phyloP scores from a whole-genome alignment of 2,113 vertebrate genomes.

The Raja brachyura region DNA sequence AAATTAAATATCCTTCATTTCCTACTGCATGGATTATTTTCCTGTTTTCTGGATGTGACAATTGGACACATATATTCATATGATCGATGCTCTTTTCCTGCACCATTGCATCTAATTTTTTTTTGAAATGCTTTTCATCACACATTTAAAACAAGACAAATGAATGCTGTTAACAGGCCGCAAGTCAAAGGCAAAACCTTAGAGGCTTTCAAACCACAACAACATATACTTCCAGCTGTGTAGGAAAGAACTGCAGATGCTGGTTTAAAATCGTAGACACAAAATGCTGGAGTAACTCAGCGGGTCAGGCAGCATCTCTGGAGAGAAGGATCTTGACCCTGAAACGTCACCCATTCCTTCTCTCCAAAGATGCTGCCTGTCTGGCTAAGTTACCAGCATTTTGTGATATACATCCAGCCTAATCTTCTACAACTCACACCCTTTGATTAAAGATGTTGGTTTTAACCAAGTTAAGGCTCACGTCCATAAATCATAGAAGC shows the following conservation, averaged over 20 bases:
- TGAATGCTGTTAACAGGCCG: neutral
- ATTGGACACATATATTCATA: neutral
- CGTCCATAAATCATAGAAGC: neutral
- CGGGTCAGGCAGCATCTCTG: too few species aligned
- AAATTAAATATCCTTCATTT: neutral
- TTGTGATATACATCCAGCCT: too few species aligned
- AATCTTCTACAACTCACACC: neutral
- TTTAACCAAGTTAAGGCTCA: neutral
- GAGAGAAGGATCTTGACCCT: too few species aligned
- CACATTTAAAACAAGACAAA: neutral
- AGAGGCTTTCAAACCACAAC: neutral
- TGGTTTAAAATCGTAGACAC: too few species aligned
- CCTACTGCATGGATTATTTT: neutral
- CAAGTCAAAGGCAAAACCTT: neutral
- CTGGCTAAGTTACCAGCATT: too few species aligned
- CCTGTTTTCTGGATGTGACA: neutral
- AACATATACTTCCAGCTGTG: neutral
- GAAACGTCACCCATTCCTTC: too few species aligned
- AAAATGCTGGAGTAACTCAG: too few species aligned
- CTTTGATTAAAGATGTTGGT: neutral
- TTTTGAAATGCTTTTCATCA: neutral
- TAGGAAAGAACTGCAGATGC: too few species aligned
- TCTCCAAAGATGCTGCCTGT: too few species aligned
- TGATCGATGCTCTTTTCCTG: neutral
- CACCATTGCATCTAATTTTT: neutral